Evolutionary conservation across 2,113 vertebrate genomes (phyloP).

Genomic region (Epinephelus cyanopodus): DNA sequence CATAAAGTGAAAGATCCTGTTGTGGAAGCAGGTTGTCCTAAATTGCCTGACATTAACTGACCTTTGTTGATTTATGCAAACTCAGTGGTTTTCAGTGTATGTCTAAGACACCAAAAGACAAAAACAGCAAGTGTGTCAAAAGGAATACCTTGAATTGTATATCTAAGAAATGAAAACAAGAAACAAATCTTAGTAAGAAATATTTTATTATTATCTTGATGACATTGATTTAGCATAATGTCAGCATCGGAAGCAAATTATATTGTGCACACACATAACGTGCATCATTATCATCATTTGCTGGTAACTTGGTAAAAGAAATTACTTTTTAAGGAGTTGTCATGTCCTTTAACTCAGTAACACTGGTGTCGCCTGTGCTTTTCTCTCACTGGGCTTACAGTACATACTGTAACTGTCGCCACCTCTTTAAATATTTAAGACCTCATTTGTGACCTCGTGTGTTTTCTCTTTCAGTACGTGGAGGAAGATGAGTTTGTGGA

Average conservation of each 20-base stretch:
- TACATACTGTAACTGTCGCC: background rate
- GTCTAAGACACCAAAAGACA: background rate
- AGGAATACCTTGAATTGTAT: background rate
- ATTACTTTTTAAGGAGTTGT: background rate
- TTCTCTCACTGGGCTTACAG: background rate
- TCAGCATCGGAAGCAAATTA: too few relatives aligned
- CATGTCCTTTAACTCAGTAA: background rate
- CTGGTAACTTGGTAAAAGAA: background rate
- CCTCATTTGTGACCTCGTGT: background rate
- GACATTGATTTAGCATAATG: too few relatives aligned
- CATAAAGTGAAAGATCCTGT: background rate
- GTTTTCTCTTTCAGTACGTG: conserved; percentile 84
- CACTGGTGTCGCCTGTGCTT: background rate
- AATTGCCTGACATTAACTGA: background rate
- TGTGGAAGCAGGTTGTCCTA: background rate
- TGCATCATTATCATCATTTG: background rate
- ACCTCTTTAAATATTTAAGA: background rate
- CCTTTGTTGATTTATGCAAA: background rate
- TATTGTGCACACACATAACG: too few relatives aligned
- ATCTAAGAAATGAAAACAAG: background rate
- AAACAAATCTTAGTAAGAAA: background rate
- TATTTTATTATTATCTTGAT: too few relatives aligned
- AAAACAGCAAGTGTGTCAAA: background rate
- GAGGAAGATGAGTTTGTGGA: conserved; percentile 93
- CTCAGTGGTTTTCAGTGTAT: background rate